These are phyloP conservation scores for Hemicentrotus pulcherrimus DNA, from an alignment of 35 echinoderm and acorn worm genomes.

Conservation along the genomic window DNA sequence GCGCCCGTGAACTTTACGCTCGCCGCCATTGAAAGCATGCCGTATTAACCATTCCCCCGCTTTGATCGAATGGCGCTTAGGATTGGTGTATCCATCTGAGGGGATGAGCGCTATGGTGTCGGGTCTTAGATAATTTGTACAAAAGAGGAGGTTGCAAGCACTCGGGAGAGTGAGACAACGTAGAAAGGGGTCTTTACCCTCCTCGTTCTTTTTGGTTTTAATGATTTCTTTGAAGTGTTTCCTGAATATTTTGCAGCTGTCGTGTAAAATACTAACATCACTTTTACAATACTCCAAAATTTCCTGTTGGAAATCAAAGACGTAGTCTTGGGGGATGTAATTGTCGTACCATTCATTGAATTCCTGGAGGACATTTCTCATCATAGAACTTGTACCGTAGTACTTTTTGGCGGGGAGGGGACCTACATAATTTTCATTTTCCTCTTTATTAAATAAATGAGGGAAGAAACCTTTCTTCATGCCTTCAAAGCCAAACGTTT, in stretches of 20 bases:
- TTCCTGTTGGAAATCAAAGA: slow-evolving; percentile 64
- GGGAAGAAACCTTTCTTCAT: slow-evolving; percentile 77
- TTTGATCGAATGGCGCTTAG: slow-evolving; percentile 20
- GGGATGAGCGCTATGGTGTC: background rate
- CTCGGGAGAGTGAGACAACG: slow-evolving; percentile 59
- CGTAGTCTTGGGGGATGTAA: background rate
- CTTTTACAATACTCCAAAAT: slow-evolving; percentile 40
- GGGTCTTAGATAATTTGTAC: slow-evolving; percentile 48
- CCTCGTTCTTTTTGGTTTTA: background rate
- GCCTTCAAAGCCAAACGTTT: slow-evolving; percentile 61
- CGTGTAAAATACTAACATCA: slow-evolving; percentile 62
- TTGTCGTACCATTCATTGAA: slow-evolving; percentile 35
- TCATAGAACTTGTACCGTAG: background rate
- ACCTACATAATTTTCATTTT: slow-evolving; percentile 68
- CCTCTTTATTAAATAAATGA: slow-evolving; percentile 58
- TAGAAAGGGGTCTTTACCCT: slow-evolving; percentile 43
- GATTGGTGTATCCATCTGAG: background rate
- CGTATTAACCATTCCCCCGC: slow-evolving; percentile 57
- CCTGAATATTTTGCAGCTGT: slow-evolving; percentile 48
- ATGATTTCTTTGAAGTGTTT: slow-evolving; percentile 30
- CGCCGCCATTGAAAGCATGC: slow-evolving; percentile 52
- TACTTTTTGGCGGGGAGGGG: slow-evolving; percentile 49
- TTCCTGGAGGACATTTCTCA: background rate
- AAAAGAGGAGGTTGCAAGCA: slow-evolving; percentile 50
- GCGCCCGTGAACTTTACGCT: background rate